Base-by-base conservation (phyloP, 2,113 vertebrate genomes). In the Cacatua alba region DNA sequence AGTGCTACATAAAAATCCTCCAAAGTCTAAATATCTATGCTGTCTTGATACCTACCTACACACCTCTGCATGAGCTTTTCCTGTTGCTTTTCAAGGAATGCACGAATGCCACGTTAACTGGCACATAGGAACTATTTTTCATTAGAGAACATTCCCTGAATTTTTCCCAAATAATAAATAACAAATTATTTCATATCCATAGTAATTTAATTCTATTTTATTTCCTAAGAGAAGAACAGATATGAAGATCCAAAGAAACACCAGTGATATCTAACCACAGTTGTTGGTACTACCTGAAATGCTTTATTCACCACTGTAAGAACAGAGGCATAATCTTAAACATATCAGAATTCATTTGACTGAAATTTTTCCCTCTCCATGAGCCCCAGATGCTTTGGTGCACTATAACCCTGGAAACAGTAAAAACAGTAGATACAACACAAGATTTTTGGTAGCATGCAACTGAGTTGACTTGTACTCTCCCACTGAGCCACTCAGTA, bases 401-500 rank as follows among this genome's bases (percentile, higher is more conserved):
- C 17, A 68, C 19, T 75, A 37, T 16, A 82, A 55, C 4, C 6
- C 48, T 51, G 39, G 20, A 35, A 55, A 44, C 18, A 46, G 20
- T 31, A 77, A 46, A 8, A 83, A 8, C 7, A 63, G 44, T 3
- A 60, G 17, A 80, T 21, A 11, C 20, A 81, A 21, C 4, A 65
- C 17, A 78, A 72, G 29, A 12, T 10, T 69, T 53, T 57, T 65
- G 7, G 17, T 12, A 55, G 7, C 19, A 55, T 39, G 25, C 15
- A 60, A 17, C 8, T 81, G 35, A 86, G 41, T 26, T 74, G n/a
- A 33, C 15, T 51, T 2, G 2, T 17, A 49, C 3, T 53, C 2
- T 85, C 3, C 26, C 48, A 33, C 6, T 0, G 0, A 64, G 18
- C 4, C 28, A 41, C 18, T 74, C 18, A 29, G 24, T 25, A 65